Percentiles rank a stretch among this genome's conserved stretches.
phyloP scores from a whole-genome alignment of 2,888 invertebrate species.

The Conomelus anceps region DNA sequence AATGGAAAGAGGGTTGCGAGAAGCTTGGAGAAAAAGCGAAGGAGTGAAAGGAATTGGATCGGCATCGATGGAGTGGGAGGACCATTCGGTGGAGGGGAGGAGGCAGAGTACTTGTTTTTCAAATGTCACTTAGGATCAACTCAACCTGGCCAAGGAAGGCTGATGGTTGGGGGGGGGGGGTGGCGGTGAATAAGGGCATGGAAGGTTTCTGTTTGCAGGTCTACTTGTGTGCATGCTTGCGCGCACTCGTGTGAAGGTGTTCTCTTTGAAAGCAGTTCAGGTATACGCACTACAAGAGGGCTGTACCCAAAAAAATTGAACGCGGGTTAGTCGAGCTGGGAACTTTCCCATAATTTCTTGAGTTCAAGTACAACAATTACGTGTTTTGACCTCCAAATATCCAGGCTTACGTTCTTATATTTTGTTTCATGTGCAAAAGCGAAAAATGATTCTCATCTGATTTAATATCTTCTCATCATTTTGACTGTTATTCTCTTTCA shows the following conservation, averaged over 20 bases:
- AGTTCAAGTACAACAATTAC: not conserved
- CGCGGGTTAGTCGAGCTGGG: not conserved
- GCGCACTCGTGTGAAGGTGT: not conserved
- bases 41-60: not conserved
- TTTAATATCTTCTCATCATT: not conserved
- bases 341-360: not conserved
- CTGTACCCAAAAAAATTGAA: not conserved
- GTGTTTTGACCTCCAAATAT: not conserved
- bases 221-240: not conserved
- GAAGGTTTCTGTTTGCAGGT: not conserved
- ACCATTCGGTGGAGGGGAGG: not conserved
- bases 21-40: not conserved
- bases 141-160: not conserved
- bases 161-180: no score
- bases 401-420: not conserved
- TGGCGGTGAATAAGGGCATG: no score
- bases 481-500: no score
- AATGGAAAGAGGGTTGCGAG: not conserved
- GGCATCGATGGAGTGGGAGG: not conserved
- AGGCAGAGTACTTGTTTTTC: not conserved
- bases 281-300: not conserved
- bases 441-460: not conserved
- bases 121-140: constrained; percentile 7
- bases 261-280: not conserved
- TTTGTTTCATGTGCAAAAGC: not conserved